Percentiles rank a stretch among this genome's conserved stretches.
Conservation (phyloP, 2,797 vertebrate species). For the Malurus leucopterus region DNA sequence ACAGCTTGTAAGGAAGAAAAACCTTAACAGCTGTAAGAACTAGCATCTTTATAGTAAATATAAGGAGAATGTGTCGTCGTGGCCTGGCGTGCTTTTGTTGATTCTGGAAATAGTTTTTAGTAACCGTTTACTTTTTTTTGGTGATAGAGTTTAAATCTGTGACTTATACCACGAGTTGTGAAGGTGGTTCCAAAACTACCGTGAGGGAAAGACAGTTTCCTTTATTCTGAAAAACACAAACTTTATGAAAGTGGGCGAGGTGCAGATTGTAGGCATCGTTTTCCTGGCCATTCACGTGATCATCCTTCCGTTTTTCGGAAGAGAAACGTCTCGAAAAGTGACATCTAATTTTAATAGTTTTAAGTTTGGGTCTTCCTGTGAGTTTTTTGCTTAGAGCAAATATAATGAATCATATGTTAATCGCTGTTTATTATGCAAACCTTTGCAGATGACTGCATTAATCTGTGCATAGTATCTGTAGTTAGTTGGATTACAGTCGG, state of each 20-base stretch:
- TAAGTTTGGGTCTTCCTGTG: neutral
- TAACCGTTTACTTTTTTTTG: neutral
- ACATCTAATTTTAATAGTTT: neutral
- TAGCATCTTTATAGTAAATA: accelerated
- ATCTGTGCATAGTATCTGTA: neutral
- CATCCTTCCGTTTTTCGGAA: neutral
- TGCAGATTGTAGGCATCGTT: neutral
- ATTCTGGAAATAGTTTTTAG: neutral
- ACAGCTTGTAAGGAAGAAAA: neutral
- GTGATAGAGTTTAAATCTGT: neutral
- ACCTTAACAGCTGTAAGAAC: accelerated
- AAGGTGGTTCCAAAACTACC: neutral
- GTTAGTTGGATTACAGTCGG: neutral
- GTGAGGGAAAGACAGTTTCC: neutral
- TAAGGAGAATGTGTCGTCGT: neutral
- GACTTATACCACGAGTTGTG: neutral
- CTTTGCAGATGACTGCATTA: neutral
- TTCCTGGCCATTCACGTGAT: neutral
- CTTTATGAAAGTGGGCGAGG: neutral
- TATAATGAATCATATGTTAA: neutral
- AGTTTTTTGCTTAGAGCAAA: neutral
- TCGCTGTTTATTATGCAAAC: neutral
- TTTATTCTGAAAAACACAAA: neutral
- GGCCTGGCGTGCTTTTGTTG: neutral
- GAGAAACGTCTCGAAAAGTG: neutral